phyloP scores from a whole-genome alignment of 2,888 invertebrate species.

The Epinotia bilunana region DNA sequence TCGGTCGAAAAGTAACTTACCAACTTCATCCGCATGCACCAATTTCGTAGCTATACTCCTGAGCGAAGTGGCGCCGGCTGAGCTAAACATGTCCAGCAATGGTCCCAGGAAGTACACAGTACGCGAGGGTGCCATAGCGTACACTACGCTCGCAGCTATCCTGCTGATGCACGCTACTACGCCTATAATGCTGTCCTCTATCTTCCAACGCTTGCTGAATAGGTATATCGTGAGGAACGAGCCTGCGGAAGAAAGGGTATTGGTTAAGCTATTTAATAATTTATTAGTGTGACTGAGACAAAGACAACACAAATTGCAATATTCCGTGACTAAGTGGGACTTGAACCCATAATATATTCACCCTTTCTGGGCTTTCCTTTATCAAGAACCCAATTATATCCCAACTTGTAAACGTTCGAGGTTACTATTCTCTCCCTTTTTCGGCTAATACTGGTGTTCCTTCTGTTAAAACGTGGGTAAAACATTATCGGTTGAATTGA shows the following conservation, averaged over 20 bases:
- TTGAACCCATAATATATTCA: too few species aligned
- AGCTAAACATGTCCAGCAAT: constrained; percentile 82
- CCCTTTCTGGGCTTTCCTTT: too few species aligned
- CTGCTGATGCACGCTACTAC: constrained; percentile 81
- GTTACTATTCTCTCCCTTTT: too few species aligned
- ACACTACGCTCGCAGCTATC: constrained; percentile 79
- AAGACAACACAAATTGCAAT: too few species aligned
- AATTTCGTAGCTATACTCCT: constrained; percentile 84
- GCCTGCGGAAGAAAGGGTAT: constrained; percentile 61
- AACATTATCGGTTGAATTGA: not conserved
- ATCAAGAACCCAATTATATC: too few species aligned
- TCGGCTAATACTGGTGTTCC: too few species aligned
- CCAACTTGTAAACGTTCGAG: too few species aligned
- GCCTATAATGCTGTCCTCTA: constrained; percentile 81
- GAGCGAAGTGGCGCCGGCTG: constrained; percentile 83
- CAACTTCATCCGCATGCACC: constrained; percentile 83
- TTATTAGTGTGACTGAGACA: too few species aligned
- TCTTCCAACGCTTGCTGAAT: constrained; percentile 79
- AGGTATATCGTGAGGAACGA: constrained; percentile 82
- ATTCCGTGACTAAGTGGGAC: too few species aligned
- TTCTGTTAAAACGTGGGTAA: too few species aligned
- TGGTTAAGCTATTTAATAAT: not conserved
- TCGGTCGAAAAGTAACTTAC: constrained; percentile 67
- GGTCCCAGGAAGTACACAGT: constrained; percentile 82
- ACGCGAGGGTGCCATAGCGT: constrained; percentile 77